Evolutionary conservation across 2,888 invertebrate species (phyloP).

Genomic region (Nymphalis urticae): DNA sequence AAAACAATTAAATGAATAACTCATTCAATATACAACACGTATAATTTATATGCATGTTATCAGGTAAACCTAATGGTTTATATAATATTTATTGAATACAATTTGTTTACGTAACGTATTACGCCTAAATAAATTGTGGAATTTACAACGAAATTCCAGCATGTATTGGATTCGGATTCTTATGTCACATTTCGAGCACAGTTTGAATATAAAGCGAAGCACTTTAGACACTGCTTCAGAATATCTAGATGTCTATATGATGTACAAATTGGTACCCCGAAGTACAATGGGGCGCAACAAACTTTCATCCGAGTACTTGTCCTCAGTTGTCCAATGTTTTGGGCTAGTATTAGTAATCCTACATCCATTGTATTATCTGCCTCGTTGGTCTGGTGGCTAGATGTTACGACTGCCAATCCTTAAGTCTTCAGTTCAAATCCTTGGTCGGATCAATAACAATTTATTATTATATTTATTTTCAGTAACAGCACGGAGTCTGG

Average conservation of each 20-base stretch:
- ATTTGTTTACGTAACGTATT: not conserved
- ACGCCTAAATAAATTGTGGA: slow-evolving; percentile 14
- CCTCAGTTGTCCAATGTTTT: slow-evolving; percentile 18
- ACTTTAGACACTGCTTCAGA: slow-evolving; percentile 23
- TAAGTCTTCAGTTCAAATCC: too few species aligned
- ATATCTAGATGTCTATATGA: slow-evolving; percentile 29
- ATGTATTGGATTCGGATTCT: slow-evolving; percentile 23
- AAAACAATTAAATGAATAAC: too few species aligned
- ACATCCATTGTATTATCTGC: too few species aligned
- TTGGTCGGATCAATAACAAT: too few species aligned
- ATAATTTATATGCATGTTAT: too few species aligned
- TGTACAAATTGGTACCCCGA: slow-evolving; percentile 24
- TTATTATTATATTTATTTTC: too few species aligned
- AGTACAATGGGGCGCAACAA: slow-evolving; percentile 26
- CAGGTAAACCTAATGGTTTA: not conserved
- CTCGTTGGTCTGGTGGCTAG: too few species aligned
- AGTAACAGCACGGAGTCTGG: too few species aligned
- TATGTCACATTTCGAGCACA: slow-evolving; percentile 13
- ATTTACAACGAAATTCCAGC: slow-evolving; percentile 15
- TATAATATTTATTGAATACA: not conserved
- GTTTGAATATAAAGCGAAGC: slow-evolving; percentile 23
- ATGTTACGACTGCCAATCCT: too few species aligned
- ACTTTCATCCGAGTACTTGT: slow-evolving; percentile 27
- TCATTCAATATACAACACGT: too few species aligned
- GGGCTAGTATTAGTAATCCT: not conserved